Evolutionary conservation across 2,113 vertebrate genomes (phyloP), one percentile per base, ranked within the genome.

Genomic region (Gorilla gorilla): DNA sequence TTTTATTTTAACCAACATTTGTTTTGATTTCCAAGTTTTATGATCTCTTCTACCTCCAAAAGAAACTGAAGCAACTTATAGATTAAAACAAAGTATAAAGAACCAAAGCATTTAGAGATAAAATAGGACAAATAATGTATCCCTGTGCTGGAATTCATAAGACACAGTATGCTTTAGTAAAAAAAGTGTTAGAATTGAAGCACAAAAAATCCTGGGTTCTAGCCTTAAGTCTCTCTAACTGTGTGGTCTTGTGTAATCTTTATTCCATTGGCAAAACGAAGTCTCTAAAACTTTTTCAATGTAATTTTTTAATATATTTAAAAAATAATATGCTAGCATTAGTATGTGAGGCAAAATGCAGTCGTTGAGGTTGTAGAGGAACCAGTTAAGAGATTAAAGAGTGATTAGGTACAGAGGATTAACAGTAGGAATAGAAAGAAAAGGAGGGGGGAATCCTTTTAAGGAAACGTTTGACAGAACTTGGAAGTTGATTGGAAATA

Each of bases 11-110:
- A 66, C 4, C 75, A 89, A 66, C 55, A 91, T 89, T 94, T 73
- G 32, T 68, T 94, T 86, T 70, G 1, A 84, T 84, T 96, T 90
- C 90, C 76, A 89, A 84, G 52, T 90, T 89, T 95, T 96, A 96
- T 18, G 59, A 86, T 72, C 18, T 30, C 43, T 80, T 61, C 32
- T 45, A 70, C 61, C 45, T 93, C 78, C 45, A 78, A 85, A 96
- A 94, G 35, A 40, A 95, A 80, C 12, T 27, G 52, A 96, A 45
- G 27, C 17, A 45, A 43, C 17, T 92, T n/a, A 72, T 3, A 78
- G 52, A 83, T 79, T 57, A 73, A 95, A 89, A 95, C 20, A 27
- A 88, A 78, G 43, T 30, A 61, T 30, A 79, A 70, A 76, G 70
- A 61, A n/a, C 14, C 14, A 73, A 87, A 90, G 43, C 20, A 90